Conservation (phyloP, 2,888 invertebrate species). For the Eilema sororculum region DNA sequence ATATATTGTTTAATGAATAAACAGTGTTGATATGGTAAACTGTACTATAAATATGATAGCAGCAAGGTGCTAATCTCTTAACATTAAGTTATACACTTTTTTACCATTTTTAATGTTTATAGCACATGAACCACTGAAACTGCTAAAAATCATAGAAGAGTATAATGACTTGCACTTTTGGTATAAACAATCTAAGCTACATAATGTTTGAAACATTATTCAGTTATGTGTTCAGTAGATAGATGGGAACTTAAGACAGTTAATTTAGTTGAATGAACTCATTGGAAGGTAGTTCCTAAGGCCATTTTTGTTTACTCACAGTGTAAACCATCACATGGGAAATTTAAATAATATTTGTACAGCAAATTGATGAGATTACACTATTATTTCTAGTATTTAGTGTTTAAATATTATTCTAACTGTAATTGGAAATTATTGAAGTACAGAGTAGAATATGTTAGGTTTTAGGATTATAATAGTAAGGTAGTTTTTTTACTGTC, state of each 20-base stretch:
- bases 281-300: not conserved
- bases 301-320: slow-evolving; percentile 2
- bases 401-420: not conserved
- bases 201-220: not conserved
- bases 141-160: not conserved
- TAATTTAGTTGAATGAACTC: not conserved
- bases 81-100: not conserved
- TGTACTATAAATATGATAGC: not conserved
- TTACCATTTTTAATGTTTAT: not conserved
- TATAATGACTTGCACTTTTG: not conserved
- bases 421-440: not conserved
- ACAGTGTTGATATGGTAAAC: not conserved
- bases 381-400: too few species aligned
- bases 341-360: not conserved
- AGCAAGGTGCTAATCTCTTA: not conserved
- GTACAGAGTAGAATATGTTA: not conserved
- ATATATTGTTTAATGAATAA: not conserved
- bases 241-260: not conserved
- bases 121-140: not conserved
- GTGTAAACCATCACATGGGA: not conserved
- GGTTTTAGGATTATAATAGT: not conserved
- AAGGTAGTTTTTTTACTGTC: not conserved
- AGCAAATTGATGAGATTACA: not conserved
- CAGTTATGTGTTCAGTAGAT: not conserved
- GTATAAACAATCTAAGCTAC: not conserved